Evolutionary conservation across 2,113 vertebrate genomes (phyloP), one percentile per base, ranked within the genome.

Genomic region (Aythya baeri): DNA sequence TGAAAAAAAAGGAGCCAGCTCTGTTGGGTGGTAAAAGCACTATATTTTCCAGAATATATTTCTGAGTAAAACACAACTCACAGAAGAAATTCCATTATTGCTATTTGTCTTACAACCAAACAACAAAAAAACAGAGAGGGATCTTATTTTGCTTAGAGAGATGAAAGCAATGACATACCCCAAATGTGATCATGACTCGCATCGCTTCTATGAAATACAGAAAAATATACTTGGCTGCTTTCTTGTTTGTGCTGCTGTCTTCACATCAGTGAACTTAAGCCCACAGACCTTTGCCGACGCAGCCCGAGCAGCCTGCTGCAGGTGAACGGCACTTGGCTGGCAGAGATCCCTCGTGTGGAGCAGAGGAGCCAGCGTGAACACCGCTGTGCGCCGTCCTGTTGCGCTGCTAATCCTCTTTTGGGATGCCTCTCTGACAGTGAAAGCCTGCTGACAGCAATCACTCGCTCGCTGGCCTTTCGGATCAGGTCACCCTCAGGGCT

Each of bases 361-460:
- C 36, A 44, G 38, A 77, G 41, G 32, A 84, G 23, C n/a, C 44
- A 22, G 34, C 23, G 6, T 32, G 16, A 52, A 13, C 50, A 13
- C 50, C 25, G 52, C 71, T 32, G 36, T 23, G 38, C 0, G 0
- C 73, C 82, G 61, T 72, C 61, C 54, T 66, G 54, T 70, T 59
- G 54, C 38, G 61, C 52, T 0, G 1, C 20, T 67, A 34, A 62
- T 81, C 34, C 44, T 86, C 17, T 67, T 78, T 50, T 84, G 54
- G 81, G 61, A 74, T 78, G 54, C 23, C 0, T 0, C n/a, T 75
- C 38, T 84, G 46, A 14, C 62, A 31, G 61, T n/a, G 65, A 50
- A 61, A 44, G 13, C 63, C 55, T 3, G 1, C 43, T 94, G 84
- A 38, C 17, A 63, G 59, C 0, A 0, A 15, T 62, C 7, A 3